Conservation (phyloP, 2,888 invertebrate species). For the Taenaris catops region DNA sequence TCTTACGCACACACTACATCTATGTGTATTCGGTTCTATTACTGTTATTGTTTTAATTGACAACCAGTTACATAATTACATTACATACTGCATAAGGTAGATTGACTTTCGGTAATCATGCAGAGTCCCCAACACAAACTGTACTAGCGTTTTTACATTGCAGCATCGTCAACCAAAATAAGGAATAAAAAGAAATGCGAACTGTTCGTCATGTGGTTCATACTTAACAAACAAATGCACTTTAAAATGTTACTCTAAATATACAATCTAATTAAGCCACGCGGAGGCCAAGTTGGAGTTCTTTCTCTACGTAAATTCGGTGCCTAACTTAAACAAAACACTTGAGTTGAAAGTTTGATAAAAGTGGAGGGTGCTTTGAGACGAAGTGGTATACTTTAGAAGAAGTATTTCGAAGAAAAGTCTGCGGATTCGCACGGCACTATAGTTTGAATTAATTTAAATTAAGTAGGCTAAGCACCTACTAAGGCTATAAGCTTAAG, state of each 20-base stretch:
- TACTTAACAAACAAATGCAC: constrained; percentile 1
- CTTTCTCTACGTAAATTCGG: constrained; percentile 12
- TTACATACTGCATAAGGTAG: too few species aligned
- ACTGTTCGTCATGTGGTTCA: too few species aligned
- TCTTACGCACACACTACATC: too few species aligned
- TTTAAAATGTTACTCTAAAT: constrained; percentile 5
- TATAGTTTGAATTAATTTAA: constrained; percentile 8
- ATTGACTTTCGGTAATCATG: too few species aligned
- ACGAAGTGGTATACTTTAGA: constrained; percentile 19
- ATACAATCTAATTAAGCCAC: constrained; percentile 8
- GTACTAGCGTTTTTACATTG: too few species aligned
- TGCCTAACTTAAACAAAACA: constrained; percentile 18
- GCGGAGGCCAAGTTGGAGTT: constrained; percentile 1
- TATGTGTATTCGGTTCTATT: too few species aligned
- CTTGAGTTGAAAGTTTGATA: constrained; percentile 18
- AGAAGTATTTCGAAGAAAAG: constrained; percentile 14
- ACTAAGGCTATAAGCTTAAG: neutral
- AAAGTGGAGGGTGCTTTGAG: constrained; percentile 17
- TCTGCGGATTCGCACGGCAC: constrained; percentile 8
- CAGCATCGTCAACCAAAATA: too few species aligned
- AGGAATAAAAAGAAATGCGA: too few species aligned
- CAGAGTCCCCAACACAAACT: too few species aligned
- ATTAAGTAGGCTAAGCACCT: constrained; percentile 9
- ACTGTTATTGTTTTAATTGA: too few species aligned
- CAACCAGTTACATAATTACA: too few species aligned